Evolutionary conservation across 2,888 invertebrate species (phyloP).

Genomic region (Limulus polyphemus): DNA sequence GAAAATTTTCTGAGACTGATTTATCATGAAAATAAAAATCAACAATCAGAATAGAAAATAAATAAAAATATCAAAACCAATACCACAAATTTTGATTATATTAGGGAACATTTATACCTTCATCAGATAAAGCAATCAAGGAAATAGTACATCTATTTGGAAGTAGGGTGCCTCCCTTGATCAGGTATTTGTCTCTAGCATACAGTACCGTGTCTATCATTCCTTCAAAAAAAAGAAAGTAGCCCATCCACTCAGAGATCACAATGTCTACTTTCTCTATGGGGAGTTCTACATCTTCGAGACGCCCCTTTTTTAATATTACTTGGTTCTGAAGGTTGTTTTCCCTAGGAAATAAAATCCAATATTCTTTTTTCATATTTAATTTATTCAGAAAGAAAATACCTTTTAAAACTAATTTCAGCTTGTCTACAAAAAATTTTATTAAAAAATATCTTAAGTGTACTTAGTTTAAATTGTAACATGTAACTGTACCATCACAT

Average conservation of each 20-base stretch:
- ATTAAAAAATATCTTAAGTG: no score
- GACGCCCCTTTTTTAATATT: slow-evolving; percentile 63
- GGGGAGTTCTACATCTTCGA: slow-evolving; percentile 69
- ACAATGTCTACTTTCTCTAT: slow-evolving; percentile 73
- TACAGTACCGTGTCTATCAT: slow-evolving; percentile 90
- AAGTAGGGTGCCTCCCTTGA: slow-evolving; percentile 58
- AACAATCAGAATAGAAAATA: neutral
- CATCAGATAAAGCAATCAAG: slow-evolving; percentile 64
- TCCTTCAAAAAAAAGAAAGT: slow-evolving; percentile 88
- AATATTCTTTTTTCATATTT: neutral
- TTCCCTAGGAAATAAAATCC: slow-evolving; percentile 44
- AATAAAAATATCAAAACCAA: neutral
- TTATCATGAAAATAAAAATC: neutral
- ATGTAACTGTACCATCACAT: no score
- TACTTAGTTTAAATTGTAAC: no score
- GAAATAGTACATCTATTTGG: slow-evolving; percentile 75
- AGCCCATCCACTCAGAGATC: slow-evolving; percentile 98
- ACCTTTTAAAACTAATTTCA: no score
- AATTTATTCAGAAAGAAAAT: no score
- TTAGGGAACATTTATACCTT: slow-evolving; percentile 38
- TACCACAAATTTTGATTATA: neutral
- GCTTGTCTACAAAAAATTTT: no score
- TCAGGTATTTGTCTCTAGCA: slow-evolving; percentile 68
- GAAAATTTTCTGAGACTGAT: no score
- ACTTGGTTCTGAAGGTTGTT: slow-evolving; percentile 61